Percentiles rank a stretch among this genome's conserved stretches.
Evolutionary conservation across 2,113 vertebrate species (phyloP).

Genomic region (Phylloscopus trochilus): DNA sequence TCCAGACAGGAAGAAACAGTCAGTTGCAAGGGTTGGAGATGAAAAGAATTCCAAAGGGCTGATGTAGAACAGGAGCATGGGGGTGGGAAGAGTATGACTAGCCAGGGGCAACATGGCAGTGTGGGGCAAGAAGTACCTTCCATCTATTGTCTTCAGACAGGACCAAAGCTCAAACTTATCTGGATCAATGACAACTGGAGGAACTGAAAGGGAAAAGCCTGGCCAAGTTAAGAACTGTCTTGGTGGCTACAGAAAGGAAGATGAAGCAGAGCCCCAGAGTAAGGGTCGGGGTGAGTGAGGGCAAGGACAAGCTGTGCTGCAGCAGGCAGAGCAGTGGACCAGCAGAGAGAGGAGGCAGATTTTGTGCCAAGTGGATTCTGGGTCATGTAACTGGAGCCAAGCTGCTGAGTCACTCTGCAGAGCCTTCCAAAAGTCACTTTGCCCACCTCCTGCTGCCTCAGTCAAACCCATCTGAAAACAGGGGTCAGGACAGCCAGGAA

Average conservation of each 20-base stretch:
- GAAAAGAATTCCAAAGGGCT: constrained; percentile 59
- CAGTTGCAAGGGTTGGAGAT: constrained; percentile 25
- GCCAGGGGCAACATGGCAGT: background rate
- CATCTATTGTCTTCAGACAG: background rate
- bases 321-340: background rate
- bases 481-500: background rate
- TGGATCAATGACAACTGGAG: background rate
- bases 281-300: rapidly evolving
- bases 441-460: constrained; percentile 5
- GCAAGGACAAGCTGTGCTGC: background rate
- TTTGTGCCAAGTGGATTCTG: constrained; percentile 56
- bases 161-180: background rate
- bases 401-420: constrained; percentile 49
- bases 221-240: background rate
- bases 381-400: background rate
- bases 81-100: background rate
- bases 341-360: background rate
- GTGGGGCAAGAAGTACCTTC: background rate
- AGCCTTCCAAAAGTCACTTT: constrained; percentile 31
- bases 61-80: constrained; percentile 5
- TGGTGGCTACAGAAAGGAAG: background rate
- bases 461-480: constrained; percentile 17
- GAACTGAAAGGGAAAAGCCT: background rate
- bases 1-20: constrained; percentile 51
- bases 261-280: background rate